Percentiles rank a stretch among this genome's conserved stretches.
These are phyloP conservation scores for Astyanax mexicanus DNA, from an alignment of 2,797 vertebrate species.

Conservation along the genomic window DNA sequence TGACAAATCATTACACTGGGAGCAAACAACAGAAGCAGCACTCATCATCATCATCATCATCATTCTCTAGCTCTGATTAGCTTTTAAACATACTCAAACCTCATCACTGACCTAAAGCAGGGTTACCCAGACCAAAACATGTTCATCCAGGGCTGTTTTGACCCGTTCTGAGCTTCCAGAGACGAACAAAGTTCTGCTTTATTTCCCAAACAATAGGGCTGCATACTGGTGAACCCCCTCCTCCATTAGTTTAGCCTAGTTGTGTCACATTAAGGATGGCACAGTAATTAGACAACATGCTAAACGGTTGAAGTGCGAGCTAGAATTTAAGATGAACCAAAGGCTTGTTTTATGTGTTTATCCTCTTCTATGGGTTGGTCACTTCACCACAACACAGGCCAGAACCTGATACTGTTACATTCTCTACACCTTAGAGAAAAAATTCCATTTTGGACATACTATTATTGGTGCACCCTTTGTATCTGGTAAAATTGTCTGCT, in stretches of 20 bases:
- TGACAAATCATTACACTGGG: not conserved
- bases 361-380: not conserved
- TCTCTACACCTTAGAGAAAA: too few relatives aligned
- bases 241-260: not conserved
- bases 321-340: not conserved
- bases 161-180: constrained; percentile 75
- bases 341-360: not conserved
- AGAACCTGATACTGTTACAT: too few relatives aligned
- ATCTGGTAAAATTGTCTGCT: too few relatives aligned
- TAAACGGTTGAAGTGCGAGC: not conserved
- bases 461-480: too few relatives aligned
- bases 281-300: constrained; percentile 11
- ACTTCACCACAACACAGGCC: not conserved
- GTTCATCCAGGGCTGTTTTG: constrained; percentile 73
- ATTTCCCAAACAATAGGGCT: constrained; percentile 52
- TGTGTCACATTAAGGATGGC: not conserved
- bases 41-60: too few relatives aligned
- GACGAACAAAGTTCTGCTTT: constrained; percentile 71
- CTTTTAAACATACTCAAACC: not conserved
- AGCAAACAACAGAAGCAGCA: too few relatives aligned
- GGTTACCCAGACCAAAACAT: too few relatives aligned
- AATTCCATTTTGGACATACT: too few relatives aligned
- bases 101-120: constrained; percentile 48
- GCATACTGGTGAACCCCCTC: not conserved
- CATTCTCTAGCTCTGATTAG: not conserved